Conservation (phyloP, 2,888 invertebrate genomes). For the Nineta flava region DNA sequence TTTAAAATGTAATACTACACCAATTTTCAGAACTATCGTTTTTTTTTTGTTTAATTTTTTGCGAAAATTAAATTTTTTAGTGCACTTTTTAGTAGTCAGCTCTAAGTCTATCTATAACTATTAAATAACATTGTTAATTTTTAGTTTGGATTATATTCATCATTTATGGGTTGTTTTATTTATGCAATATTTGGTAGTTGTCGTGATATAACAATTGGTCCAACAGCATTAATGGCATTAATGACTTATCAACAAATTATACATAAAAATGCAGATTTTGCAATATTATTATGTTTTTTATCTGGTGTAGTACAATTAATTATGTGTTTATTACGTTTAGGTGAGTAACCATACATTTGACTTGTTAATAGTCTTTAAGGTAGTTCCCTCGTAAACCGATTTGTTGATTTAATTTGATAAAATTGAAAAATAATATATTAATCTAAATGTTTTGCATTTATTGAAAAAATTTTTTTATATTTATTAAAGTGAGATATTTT, state of each 20-base stretch:
- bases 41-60: too few species aligned
- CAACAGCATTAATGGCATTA: slow-evolving; percentile 85
- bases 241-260: slow-evolving; percentile 72
- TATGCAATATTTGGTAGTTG: slow-evolving; percentile 82
- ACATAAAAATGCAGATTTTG: slow-evolving; percentile 57
- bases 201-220: slow-evolving; percentile 76
- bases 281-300: slow-evolving; percentile 67
- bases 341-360: slow-evolving; percentile 27
- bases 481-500: too few species aligned
- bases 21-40: too few species aligned
- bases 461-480: not conserved
- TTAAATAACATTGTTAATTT: slow-evolving; percentile 16
- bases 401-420: not conserved
- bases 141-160: slow-evolving; percentile 88
- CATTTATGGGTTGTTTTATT: slow-evolving; percentile 85
- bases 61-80: too few species aligned
- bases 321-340: slow-evolving; percentile 70
- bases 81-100: too few species aligned
- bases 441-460: not conserved
- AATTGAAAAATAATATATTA: not conserved
- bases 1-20: too few species aligned
- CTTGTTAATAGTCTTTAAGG: too few species aligned
- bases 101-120: not conserved
- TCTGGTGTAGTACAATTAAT: slow-evolving; percentile 65
- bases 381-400: too few species aligned